Base-by-base conservation (phyloP, 2,113 vertebrate species). In the Psilopsiagon aurifrons region DNA sequence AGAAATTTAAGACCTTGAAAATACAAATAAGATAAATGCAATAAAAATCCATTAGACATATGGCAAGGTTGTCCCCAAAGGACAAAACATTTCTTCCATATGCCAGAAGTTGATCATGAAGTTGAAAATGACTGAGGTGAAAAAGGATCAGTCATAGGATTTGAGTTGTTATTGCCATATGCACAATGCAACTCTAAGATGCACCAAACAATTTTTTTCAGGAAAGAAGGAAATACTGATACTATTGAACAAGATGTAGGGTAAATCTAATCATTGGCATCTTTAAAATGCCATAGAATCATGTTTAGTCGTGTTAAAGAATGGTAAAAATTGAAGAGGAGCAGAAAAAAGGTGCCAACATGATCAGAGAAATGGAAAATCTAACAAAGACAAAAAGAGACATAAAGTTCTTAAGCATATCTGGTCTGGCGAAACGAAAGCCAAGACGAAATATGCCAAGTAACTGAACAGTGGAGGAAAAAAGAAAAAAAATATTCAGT, bases 321-420 rank as follows among this genome's bases (percentile, higher is more conserved):
- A 90, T 41, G 85, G 94, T 94, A 96, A 95, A 88, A 91, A 90
- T 13, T 90, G 92, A 90, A 95, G 90, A 94, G 52, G n/a, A 59
- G 29, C 55, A 90, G 51, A 92, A 83, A 94, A 91, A 83, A 88
- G 24, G 74, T 79, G 92, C 77, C 94, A 95, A 47, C 57, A 23
- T 25, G 83, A 88, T 89, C 86, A 82, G 81, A 95, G 83, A 91
- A 96, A 95, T 75, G 55, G 86, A 95, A 95, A 95, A 90, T 81
- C 63, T 88, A 59, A 86, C 69, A 91, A 37, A 37, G 89, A 94
- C 80, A 95, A 94, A 93, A 86, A 78, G 47, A 82, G 55, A 60
- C 76, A 77, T 71, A 83, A 94, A 94, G 77, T 55, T 47, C 62
- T 88, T 84, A 94, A 92, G 81, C 39, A 47, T 59, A 88, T 84